Percentiles rank a stretch among this genome's conserved stretches.
Conservation (phyloP, 2,797 vertebrate species). For the Benthosema pterotum region DNA sequence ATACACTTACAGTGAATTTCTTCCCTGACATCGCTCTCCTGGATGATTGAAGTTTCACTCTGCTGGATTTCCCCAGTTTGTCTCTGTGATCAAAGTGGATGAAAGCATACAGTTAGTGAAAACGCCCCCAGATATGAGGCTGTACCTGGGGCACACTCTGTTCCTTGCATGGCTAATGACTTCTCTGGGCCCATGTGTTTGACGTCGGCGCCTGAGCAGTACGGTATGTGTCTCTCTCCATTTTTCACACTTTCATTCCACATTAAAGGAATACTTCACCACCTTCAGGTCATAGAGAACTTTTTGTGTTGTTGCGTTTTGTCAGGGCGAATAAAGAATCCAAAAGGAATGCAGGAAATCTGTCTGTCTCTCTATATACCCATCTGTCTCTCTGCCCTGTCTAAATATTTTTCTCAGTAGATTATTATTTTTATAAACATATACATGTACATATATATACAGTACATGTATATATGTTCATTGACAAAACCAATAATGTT, state of each 20-base stretch:
- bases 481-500: too few relatives aligned
- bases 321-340: too few relatives aligned
- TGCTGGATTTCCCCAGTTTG: conserved; percentile 60
- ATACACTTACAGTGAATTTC: conserved; percentile 44
- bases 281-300: too few relatives aligned
- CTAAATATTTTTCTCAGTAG: too few relatives aligned
- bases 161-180: conserved; percentile 41
- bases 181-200: conserved; percentile 16
- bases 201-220: conserved; percentile 9
- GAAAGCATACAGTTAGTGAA: conserved; percentile 62
- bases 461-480: too few relatives aligned
- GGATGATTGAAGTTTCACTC: conserved; percentile 68
- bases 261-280: neutral
- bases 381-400: too few relatives aligned
- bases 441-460: too few relatives aligned
- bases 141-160: conserved; percentile 54
- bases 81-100: conserved; percentile 74
- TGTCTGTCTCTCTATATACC: too few relatives aligned
- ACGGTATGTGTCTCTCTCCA: conserved; percentile 10
- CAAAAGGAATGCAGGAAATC: too few relatives aligned
- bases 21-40: conserved; percentile 44
- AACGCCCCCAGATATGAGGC: conserved; percentile 60
- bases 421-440: too few relatives aligned
- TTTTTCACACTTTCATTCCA: conserved; percentile 11
- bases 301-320: too few relatives aligned